A percentile compares a stretch with the other conserved stretches of the same genome.
These are phyloP conservation scores for Chaetorhynchus papuensis DNA, from an alignment of 2,113 vertebrate species.

Conservation along the genomic window DNA sequence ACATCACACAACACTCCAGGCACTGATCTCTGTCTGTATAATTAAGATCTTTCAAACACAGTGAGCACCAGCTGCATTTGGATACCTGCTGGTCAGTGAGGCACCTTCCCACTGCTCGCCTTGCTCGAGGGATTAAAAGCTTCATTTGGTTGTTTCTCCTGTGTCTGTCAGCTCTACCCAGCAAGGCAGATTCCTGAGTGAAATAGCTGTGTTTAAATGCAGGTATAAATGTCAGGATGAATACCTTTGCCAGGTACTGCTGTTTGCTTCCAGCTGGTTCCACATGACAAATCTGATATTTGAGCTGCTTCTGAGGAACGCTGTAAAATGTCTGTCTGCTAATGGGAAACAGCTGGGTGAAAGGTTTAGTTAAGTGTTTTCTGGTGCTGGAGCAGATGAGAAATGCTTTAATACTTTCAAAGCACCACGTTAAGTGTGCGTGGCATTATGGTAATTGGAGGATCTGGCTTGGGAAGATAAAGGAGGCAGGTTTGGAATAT, in stretches of 20 bases:
- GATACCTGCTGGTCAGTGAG: background rate
- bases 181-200: background rate
- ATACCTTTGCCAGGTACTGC: background rate
- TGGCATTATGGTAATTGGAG: conserved; percentile 46
- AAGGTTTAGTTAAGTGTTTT: conserved; percentile 35
- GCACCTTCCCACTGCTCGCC: background rate
- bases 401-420: conserved; percentile 40
- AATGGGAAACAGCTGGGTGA: conserved; percentile 21
- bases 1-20: fast-evolving
- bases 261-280: background rate
- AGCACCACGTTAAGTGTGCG: background rate
- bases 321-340: background rate
- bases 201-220: background rate
- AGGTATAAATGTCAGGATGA: background rate
- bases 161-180: background rate
- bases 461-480: conserved; percentile 52
- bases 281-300: background rate
- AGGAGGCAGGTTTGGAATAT: conserved; percentile 19
- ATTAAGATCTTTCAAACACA: background rate
- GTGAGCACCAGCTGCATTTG: background rate
- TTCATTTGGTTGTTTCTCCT: background rate
- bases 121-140: background rate
- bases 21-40: background rate
- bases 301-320: background rate
- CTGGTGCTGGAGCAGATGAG: conserved; percentile 28